Evolutionary conservation across 2,797 vertebrate genomes (phyloP), one percentile per base, ranked within the genome.

Genomic region (Alexandromys oeconomus): DNA sequence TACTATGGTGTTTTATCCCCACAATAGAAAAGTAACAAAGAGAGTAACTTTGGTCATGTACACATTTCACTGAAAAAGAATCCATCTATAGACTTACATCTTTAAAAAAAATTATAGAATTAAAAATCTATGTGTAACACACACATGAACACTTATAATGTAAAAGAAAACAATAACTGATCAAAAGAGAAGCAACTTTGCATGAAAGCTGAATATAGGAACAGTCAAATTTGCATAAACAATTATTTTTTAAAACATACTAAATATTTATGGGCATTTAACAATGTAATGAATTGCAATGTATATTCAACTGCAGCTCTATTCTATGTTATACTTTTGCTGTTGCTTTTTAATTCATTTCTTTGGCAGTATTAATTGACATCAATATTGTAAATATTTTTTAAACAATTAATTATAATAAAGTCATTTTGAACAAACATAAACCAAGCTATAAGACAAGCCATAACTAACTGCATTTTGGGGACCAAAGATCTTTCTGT

Each of bases 161-260:
- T 34, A 88, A 94, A 95, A 43, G 59, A 48, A 11, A 34, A 81
- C 59, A 71, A 29, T 73, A 54, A n/a, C 57, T 88, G 84, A 87
- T 65, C 12, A 92, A 91, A 93, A 86, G 13, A 76, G 19, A 67
- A 85, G n/a, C 23, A 81, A 87, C 19, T 69, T 25, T 63, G 11
- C 37, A 48, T 34, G 25, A 29, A 61, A 76, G 92, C 14, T 65
- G 27, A 80, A 79, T 71, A n/a, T 25, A 77, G 78, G 87, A 65
- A 92, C 0, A 43, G 34, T 17, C 65, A 31, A 93, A 73, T 57
- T 40, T 92, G 17, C 31, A 69, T 76, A 71, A 93, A 94, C 69
- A 43, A 23, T 25, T 48, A 76, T 34, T 61, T 91, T 57, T 80
- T 37, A 86, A 91, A 81, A 79, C n/a, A 78, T 1, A 59, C 1